phyloP scores from a whole-genome alignment of 2,888 invertebrate species.

The Coelinius sp. region DNA sequence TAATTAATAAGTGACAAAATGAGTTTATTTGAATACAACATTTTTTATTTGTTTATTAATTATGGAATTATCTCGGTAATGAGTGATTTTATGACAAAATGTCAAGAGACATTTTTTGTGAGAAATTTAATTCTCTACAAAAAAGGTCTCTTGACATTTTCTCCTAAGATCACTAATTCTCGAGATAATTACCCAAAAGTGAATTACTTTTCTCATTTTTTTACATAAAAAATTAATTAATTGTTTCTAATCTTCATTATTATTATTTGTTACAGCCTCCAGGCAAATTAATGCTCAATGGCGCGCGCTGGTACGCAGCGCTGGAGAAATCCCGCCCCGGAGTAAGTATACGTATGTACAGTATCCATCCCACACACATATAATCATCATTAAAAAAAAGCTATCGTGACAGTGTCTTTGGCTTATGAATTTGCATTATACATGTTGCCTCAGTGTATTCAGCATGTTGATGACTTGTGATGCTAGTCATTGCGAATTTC shows the following conservation, averaged over 20 bases:
- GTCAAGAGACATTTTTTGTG: too few relatives aligned
- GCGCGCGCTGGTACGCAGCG: constrained; percentile 85
- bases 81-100: too few relatives aligned
- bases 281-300: constrained; percentile 77
- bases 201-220: not conserved
- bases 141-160: too few relatives aligned
- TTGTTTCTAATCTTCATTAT: constrained; percentile 19
- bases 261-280: constrained; percentile 72
- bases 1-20: too few relatives aligned
- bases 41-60: too few relatives aligned
- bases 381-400: constrained; percentile 22
- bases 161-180: too few relatives aligned
- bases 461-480: not conserved
- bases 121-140: too few relatives aligned
- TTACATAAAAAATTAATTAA: not conserved
- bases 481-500: not conserved
- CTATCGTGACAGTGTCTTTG: constrained; percentile 21
- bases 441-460: constrained; percentile 6
- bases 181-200: too few relatives aligned
- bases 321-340: constrained; percentile 82
- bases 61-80: too few relatives aligned
- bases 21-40: too few relatives aligned
- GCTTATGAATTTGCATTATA: constrained; percentile 16
- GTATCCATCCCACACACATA: constrained; percentile 37
- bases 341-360: constrained; percentile 74